Percentiles rank a stretch among this genome's conserved stretches.
Conservation (phyloP, 2,113 vertebrate species). For the Naja naja region DNA sequence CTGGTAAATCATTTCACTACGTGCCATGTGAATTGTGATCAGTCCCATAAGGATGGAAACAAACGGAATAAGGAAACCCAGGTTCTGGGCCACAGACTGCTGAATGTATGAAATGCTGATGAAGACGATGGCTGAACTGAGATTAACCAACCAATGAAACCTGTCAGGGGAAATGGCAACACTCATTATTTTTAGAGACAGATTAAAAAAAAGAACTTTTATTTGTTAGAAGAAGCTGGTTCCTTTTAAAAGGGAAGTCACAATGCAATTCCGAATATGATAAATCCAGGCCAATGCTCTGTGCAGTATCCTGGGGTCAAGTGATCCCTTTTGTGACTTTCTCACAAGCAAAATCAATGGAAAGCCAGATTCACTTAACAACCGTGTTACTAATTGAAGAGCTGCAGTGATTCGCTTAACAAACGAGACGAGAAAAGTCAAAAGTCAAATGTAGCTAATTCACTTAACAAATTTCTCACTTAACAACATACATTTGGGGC, state of each 20-base stretch:
- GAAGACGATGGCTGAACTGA: constrained; percentile 85
- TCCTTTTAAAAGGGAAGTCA: neutral
- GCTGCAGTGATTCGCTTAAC: neutral
- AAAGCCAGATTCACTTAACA: too few species aligned
- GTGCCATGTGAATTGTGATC: constrained; percentile 83
- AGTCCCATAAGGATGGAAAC: constrained; percentile 82
- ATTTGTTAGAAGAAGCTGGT: neutral
- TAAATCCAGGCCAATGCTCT: neutral
- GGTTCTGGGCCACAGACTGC: constrained; percentile 79
- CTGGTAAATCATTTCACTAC: constrained; percentile 81
- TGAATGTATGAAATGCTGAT: constrained; percentile 90
- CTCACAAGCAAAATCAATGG: neutral
- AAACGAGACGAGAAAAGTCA: neutral
- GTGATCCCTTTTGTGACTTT: neutral
- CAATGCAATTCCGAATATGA: neutral
- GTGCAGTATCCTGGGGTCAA: too few species aligned
- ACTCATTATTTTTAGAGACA: neutral
- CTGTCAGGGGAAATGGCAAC: constrained; percentile 62
- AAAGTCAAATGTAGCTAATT: neutral
- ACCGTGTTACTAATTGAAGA: too few species aligned
- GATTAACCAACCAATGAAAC: constrained; percentile 89
- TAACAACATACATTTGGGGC: neutral
- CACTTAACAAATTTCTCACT: neutral
- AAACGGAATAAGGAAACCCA: constrained; percentile 87
- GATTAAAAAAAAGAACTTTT: neutral